phyloP scores from a whole-genome alignment of 2,888 invertebrate species.

The Sylvicola cinctus region DNA sequence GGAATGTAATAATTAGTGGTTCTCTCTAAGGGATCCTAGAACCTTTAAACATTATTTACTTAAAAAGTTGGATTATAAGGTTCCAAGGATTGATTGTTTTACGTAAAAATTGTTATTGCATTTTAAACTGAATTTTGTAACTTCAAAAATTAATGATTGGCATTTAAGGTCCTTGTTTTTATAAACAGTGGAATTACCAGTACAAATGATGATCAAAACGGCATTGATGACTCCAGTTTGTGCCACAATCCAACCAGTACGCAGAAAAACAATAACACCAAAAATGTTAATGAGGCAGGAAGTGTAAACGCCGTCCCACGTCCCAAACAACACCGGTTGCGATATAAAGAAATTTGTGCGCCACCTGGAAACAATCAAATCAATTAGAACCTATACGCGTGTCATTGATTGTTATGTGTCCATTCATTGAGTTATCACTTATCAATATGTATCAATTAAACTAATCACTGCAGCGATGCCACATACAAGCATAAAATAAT shows the following conservation, averaged over 20 bases:
- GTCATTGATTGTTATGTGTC: too few relatives aligned
- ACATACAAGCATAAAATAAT: slow-evolving; percentile 11
- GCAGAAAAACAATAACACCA: slow-evolving; percentile 89
- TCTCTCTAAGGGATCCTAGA: too few relatives aligned
- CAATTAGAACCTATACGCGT: too few relatives aligned
- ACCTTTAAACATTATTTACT: too few relatives aligned
- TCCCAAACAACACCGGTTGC: slow-evolving; percentile 87
- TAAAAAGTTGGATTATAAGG: too few relatives aligned
- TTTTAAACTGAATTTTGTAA: slow-evolving; percentile 6
- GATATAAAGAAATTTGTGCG: slow-evolving; percentile 92
- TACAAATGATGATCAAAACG: slow-evolving; percentile 57
- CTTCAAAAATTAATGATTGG: slow-evolving; percentile 2
- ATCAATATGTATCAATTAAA: too few relatives aligned
- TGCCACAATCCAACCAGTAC: slow-evolving; percentile 95
- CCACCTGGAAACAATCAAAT: slow-evolving; percentile 49
- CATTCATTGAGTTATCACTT: too few relatives aligned
- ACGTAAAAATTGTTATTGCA: too few relatives aligned
- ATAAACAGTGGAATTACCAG: slow-evolving; percentile 30
- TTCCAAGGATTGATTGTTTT: too few relatives aligned
- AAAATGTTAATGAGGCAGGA: slow-evolving; percentile 95
- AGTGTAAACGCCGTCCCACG: slow-evolving; percentile 91
- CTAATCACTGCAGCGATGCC: not conserved
- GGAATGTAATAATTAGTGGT: too few relatives aligned
- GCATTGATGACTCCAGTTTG: slow-evolving; percentile 70
- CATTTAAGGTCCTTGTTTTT: not conserved